Evolutionary conservation across 2,888 invertebrate species (phyloP), one percentile per base, ranked within the genome.

Genomic region (Meghimatium bilineatum): DNA sequence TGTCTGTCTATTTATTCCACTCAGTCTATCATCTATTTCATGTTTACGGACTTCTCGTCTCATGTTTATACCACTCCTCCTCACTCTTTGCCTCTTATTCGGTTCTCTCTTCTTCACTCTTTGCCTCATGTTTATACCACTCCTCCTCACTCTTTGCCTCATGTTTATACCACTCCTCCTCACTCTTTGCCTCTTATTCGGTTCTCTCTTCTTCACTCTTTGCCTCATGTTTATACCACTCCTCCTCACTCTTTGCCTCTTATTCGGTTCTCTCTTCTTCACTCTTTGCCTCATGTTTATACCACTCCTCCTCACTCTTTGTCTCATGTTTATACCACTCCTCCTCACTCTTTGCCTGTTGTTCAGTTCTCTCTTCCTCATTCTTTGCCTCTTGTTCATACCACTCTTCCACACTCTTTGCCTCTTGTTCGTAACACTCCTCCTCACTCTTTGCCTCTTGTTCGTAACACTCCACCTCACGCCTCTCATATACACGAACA

Each of bases 371-470:
- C 36, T n/a, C n/a, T 63, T 29, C 36, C 29, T 44, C 44, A 69
- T 38, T 56, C 1, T 71, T 29, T 71, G 52, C 60, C 60, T 60
- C 60, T 72, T 71, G 67, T 38, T 32, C 69, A 0, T 67, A 26
- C 23, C 29, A 52, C 63, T 69, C 69, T 34, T 29, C 49, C 49
- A 69, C 34, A 20, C 26, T 38, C 77, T 26, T n/a, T 34, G 23
- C 29, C 34, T 75, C 36, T 44, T 34, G 29, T 26, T 83, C 71
- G 60, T n/a, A n/a, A n/a, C n/a, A n/a, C n/a, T n/a, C n/a, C 26
- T n/a, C 26, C 69, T 56, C 36, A 29, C 67, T 44, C 82, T 82
- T 52, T 67, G 38, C 74, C 77, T 56, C 44, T 44, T 12, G 44
- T n/a, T n/a, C n/a, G n/a, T n/a, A n/a, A n/a, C n/a, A n/a, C n/a